These are phyloP conservation scores for Chelonus insularis DNA, from an alignment of 1,140 invertebrate species.

Conservation along the genomic window DNA sequence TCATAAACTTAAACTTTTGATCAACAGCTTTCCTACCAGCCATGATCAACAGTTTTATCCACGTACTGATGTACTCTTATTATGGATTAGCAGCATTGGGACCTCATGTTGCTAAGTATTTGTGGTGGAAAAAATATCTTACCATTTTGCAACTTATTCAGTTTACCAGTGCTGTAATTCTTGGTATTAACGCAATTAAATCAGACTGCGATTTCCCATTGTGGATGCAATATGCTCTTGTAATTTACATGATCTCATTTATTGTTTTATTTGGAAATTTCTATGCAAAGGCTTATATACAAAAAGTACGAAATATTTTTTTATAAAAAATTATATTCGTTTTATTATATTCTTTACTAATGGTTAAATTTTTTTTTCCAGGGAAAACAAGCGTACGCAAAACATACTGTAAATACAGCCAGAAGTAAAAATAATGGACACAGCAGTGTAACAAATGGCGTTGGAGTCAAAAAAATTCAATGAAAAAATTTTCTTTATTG, in stretches of 20 bases:
- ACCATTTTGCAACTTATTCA: conserved; percentile 87
- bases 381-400: conserved; percentile 54
- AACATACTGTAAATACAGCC: conserved; percentile 14
- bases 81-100: conserved; percentile 85
- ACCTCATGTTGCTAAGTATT: conserved; percentile 73
- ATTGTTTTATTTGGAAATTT: conserved; percentile 91
- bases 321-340: neutral
- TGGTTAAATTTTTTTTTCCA: conserved; percentile 35
- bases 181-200: conserved; percentile 81
- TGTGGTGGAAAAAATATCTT: conserved; percentile 95
- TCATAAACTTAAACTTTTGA: too few relatives aligned
- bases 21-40: conserved; percentile 80
- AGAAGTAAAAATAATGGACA: conserved; percentile 13
- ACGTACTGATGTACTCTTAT: conserved; percentile 93
- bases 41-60: conserved; percentile 89
- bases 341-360: neutral
- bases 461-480: conserved; percentile 45
- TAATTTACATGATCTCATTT: conserved; percentile 89
- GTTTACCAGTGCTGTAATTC: conserved; percentile 81
- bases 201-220: conserved; percentile 85
- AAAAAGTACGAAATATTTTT: conserved; percentile 63
- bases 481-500: conserved; percentile 28
- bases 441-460: too few relatives aligned
- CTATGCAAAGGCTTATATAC: conserved; percentile 80
- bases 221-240: conserved; percentile 93